Evolutionary conservation across 2,888 invertebrate genomes (phyloP), one percentile per base, ranked within the genome.

Genomic region (Temnothorax ravouxi): DNA sequence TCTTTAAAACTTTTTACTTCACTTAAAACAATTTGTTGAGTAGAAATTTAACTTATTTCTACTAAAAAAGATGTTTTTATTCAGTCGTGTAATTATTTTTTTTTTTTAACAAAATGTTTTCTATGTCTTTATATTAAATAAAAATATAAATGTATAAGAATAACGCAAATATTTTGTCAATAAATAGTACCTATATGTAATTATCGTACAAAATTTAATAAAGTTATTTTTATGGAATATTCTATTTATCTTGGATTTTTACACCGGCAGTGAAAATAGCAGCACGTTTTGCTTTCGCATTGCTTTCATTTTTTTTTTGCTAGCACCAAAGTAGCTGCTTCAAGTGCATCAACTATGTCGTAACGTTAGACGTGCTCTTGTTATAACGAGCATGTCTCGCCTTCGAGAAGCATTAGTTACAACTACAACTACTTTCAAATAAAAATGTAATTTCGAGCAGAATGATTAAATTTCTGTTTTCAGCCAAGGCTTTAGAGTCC

Each of bases 321-420:
- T 11, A 21, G 15, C 15, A 50, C 21, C 72, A 11, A 84, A 67
- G n/a, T 81, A 34, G 5, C 8, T 13, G 29, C n/a, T 15, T 44
- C 52, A 72, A 74, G 61, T 50, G 67, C 50, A 76, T 41, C 34
- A 21, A 34, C 3, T 38, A 52, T 47, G 54, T 76, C 18, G 38
- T 89, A 88, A 89, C 85, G 77, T 87, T 88, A 69, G 50, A 80
- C 25, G 21, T 83, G 64, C 62, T 52, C 56, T 76, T 83, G 34
- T 66, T 74, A 50, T 83, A 89, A 86, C 72, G 88, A 88, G 67
- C 54, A 52, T 25, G 29, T 59, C 34, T 61, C 56, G 71, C 87
- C 84, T 82, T 71, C 52, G 75, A 85, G 83, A 52, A 76, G 47
- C 64, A 81, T 81, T 76, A 71, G 71, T 84, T 44, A 56, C 29